These are phyloP conservation scores for Pedetes capensis DNA, from an alignment of 2,113 vertebrate genomes.

Conservation along the genomic window DNA sequence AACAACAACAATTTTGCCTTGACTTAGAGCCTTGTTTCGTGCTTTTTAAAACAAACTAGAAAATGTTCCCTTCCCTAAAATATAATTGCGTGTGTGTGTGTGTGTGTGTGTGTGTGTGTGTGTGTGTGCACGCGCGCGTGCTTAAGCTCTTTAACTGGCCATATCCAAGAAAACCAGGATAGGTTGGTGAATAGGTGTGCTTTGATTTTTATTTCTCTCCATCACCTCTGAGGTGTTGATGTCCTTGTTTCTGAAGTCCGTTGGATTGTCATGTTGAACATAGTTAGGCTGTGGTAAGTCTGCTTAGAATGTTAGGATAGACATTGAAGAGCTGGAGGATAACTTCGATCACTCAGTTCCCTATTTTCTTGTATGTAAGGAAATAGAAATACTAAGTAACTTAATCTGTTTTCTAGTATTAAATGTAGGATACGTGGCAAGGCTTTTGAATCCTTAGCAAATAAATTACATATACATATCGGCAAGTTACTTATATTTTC, in stretches of 20 bases:
- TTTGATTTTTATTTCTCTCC: background rate
- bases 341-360: background rate
- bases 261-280: background rate
- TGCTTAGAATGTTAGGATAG: background rate
- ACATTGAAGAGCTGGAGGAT: background rate
- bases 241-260: background rate
- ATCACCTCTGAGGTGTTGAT: background rate
- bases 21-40: background rate
- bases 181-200: background rate
- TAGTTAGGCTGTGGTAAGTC: background rate
- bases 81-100: too few species aligned
- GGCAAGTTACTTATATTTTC: background rate
- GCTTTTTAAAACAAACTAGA: background rate
- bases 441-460: slow-evolving; percentile 27
- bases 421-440: background rate
- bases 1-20: too few species aligned
- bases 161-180: background rate
- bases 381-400: background rate
- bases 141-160: too few species aligned
- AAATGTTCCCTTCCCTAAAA: background rate
- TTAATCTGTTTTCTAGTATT: background rate
- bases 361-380: background rate
- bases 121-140: too few species aligned
- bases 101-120: too few species aligned
- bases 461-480: background rate